Evolutionary conservation across 2,113 vertebrate species (phyloP).

Genomic region (Meles meles): DNA sequence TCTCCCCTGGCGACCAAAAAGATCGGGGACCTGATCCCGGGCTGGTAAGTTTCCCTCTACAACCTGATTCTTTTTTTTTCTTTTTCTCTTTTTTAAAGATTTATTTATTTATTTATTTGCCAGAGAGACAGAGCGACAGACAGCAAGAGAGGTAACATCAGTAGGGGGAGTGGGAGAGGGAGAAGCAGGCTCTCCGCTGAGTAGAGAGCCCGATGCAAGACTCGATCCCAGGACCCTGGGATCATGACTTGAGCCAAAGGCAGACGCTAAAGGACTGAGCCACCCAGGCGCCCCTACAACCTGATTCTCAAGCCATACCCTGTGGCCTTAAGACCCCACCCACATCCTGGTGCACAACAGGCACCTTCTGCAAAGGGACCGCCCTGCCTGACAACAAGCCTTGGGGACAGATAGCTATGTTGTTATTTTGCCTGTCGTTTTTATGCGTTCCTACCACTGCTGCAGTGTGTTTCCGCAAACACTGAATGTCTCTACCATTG

Average conservation of each 20-base stretch:
- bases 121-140: background rate
- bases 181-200: background rate
- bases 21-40: background rate
- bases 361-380: background rate
- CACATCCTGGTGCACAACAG: background rate
- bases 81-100: background rate
- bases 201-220: background rate
- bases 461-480: background rate
- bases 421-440: accelerated
- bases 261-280: background rate
- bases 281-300: background rate
- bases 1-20: background rate
- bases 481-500: accelerated
- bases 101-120: background rate
- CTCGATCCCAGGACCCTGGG: background rate
- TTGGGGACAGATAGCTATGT: accelerated
- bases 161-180: background rate
- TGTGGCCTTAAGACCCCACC: background rate
- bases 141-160: background rate
- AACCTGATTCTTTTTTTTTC: background rate
- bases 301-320: background rate
- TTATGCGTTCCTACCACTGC: accelerated
- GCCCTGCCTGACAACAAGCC: background rate
- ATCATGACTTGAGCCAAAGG: background rate
- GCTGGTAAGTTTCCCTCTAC: background rate